These are phyloP conservation scores for Elephantulus edwardii DNA, from an alignment of 2,113 vertebrate species.

Conservation along the genomic window DNA sequence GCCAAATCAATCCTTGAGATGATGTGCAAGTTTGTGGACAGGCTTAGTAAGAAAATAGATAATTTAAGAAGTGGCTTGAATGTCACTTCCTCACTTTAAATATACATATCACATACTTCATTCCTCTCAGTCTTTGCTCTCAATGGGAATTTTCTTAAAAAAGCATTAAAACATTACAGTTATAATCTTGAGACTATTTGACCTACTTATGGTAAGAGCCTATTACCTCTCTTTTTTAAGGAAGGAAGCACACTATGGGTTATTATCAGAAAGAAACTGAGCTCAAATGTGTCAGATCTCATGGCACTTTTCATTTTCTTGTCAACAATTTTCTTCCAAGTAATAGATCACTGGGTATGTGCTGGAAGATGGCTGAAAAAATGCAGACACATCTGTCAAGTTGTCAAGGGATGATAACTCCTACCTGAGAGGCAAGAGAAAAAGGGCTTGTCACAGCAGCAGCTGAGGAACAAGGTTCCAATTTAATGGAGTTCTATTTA, in stretches of 20 bases:
- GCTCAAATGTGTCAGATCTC: not conserved
- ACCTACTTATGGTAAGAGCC: constrained; percentile 35
- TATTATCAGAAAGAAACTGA: not conserved
- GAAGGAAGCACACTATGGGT: not conserved
- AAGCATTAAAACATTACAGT: not conserved
- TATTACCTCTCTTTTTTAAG: constrained; percentile 3
- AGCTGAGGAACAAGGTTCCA: not conserved
- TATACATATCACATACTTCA: not conserved
- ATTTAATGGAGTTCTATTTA: constrained; percentile 2
- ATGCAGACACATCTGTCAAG: constrained; percentile 53
- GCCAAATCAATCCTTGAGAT: not conserved
- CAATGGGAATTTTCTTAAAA: constrained; percentile 22
- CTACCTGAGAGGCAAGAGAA: not conserved
- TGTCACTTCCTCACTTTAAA: constrained; percentile 2
- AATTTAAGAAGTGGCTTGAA: not conserved
- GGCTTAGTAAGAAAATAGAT: constrained; percentile 22
- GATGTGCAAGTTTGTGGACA: not conserved
- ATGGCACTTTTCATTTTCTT: constrained; percentile 45
- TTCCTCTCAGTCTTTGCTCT: not conserved
- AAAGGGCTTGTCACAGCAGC: constrained; percentile 20
- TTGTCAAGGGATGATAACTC: constrained; percentile 56
- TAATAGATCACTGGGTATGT: not conserved
- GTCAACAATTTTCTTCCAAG: constrained; percentile 37
- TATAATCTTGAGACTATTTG: constrained; percentile 38
- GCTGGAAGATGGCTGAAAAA: not conserved